These are phyloP conservation scores for Scomber colias DNA, from an alignment of 2,113 vertebrate genomes.

Conservation along the genomic window DNA sequence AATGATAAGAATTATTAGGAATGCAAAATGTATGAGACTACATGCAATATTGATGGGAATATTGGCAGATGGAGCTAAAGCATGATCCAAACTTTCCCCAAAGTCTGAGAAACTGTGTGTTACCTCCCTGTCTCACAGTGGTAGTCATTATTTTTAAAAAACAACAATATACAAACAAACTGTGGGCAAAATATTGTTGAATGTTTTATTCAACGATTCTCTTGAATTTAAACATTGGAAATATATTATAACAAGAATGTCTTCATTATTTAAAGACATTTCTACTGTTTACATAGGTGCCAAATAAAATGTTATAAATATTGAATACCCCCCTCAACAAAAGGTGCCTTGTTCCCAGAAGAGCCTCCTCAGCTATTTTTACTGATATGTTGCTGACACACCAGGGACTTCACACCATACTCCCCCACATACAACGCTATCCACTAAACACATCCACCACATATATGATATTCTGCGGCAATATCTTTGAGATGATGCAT, in stretches of 20 bases:
- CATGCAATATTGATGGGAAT: constrained; percentile 3
- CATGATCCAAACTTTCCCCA: neutral
- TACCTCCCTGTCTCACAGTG: neutral
- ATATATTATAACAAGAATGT: too few relatives aligned
- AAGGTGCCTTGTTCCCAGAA: constrained; percentile 43
- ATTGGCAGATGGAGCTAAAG: neutral
- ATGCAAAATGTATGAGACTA: neutral
- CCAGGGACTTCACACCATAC: constrained; percentile 58
- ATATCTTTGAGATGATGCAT: constrained; percentile 44
- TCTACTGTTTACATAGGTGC: neutral
- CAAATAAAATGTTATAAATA: constrained; percentile 5
- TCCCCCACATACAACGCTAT: constrained; percentile 55
- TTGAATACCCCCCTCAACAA: neutral
- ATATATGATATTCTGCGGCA: constrained; percentile 50
- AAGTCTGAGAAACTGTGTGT: neutral
- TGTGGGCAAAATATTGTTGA: neutral
- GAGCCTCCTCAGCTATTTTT: constrained; percentile 58
- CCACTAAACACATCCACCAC: constrained; percentile 53
- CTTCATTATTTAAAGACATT: neutral
- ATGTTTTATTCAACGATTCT: neutral
- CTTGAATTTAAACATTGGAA: too few relatives aligned
- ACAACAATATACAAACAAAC: neutral
- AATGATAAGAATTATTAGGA: neutral
- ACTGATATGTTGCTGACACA: constrained; percentile 66
- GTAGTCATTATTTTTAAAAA: neutral